Evolutionary conservation across 2,113 vertebrate genomes (phyloP), one percentile per base, ranked within the genome.

Genomic region (Tragelaphus scriptus): DNA sequence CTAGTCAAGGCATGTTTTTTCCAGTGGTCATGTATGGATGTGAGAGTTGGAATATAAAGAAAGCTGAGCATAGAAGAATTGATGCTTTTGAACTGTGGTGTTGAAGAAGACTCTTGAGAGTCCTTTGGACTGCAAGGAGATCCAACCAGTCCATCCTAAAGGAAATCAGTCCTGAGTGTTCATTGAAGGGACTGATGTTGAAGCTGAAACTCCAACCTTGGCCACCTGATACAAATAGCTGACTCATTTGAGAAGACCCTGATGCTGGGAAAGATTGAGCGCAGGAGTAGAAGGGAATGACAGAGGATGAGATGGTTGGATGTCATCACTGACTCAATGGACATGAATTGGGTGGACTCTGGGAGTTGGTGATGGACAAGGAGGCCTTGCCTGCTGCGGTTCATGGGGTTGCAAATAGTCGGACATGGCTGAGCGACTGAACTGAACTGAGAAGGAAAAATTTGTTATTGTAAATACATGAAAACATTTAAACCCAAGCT

Each of bases 341-440:
- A 19, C 8, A 19, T 36, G 32, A n/a, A 8, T 19, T n/a, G 65
- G 17, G 8, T n/a, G 9, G 17, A 19, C 32, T 68, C 16, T 8
- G 16, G 4, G 65, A 19, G 65, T n/a, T 68, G 32, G 17, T 36
- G 65, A 68, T 68, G 32, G 32, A 36, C 32, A 61, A 8, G 65
- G 32, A 68, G 32, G 2, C 32, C 32, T 68, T 7, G 8, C 0
- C 0, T 68, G 32, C 32, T 68, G 16, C 0, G 2, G 32, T 68
- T 32, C 65, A n/a, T 68, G n/a, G 32, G 16, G 8, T 68, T 8
- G 2, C 65, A 68, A 19, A n/a, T 16, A 68, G 16, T 19, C 0
- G 2, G 65, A 68, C 32, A 36, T 2, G 32, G 32, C 32, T 9
- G 32, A 68, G 16, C 0, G 17, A 68, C 28, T 7, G 28, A 61